These are phyloP conservation scores for Malaclemys terrapin DNA, from an alignment of 2,113 vertebrate species.

Conservation along the genomic window DNA sequence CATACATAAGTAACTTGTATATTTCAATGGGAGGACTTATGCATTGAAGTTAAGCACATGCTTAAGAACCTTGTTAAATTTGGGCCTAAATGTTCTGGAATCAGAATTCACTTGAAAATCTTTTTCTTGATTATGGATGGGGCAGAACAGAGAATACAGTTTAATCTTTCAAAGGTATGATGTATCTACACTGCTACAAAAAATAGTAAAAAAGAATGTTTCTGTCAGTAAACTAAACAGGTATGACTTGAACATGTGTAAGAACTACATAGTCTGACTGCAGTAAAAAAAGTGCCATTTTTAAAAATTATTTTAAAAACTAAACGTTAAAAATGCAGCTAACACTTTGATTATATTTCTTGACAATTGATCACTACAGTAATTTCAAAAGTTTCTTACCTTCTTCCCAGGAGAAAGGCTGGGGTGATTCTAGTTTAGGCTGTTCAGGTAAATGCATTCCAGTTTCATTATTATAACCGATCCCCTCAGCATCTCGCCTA, in stretches of 20 bases:
- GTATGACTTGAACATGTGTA: neutral
- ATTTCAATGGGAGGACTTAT: neutral
- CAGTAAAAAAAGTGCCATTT: neutral
- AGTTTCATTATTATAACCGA: conserved; percentile 92
- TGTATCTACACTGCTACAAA: neutral
- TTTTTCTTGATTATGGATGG: neutral
- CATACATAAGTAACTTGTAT: neutral
- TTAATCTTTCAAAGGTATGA: neutral
- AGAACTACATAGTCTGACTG: fast-evolving
- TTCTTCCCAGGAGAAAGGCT: conserved; percentile 95
- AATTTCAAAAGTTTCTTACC: conserved; percentile 81
- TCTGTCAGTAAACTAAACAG: neutral
- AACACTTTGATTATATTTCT: neutral
- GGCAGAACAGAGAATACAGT: neutral
- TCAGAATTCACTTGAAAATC: neutral
- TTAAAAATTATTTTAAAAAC: neutral
- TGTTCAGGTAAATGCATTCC: conserved; percentile 91
- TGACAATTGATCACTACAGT: neutral
- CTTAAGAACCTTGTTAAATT: neutral
- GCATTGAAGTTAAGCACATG: neutral
- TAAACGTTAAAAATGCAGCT: neutral
- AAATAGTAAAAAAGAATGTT: neutral
- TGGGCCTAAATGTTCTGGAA: neutral
- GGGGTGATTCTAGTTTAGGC: conserved; percentile 84
- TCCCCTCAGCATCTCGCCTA: conserved; percentile 86